Conservation (phyloP, 2,797 vertebrate genomes). For the Pseudochromis fuscus region DNA sequence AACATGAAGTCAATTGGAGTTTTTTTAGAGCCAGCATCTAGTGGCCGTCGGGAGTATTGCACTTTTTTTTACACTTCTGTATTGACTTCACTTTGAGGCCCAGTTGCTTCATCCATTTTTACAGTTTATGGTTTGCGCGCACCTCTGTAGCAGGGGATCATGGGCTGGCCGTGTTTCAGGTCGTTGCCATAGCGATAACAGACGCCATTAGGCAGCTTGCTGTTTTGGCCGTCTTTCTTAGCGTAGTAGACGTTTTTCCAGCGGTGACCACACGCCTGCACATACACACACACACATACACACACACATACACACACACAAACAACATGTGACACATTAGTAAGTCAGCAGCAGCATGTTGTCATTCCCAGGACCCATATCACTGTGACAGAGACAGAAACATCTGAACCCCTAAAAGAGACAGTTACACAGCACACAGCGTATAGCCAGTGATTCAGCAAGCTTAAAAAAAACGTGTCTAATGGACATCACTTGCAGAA, state of each 20-base stretch:
- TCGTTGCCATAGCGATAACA: conserved; percentile 89
- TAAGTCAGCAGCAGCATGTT: conserved; percentile 45
- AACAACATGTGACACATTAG: conserved; percentile 65
- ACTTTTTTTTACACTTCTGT: too few species aligned
- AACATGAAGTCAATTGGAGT: too few species aligned
- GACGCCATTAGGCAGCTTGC: conserved; percentile 91
- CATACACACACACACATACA: conserved; percentile 46
- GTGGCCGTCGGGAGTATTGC: too few species aligned
- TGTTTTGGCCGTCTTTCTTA: conserved; percentile 80
- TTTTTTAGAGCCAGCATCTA: too few species aligned
- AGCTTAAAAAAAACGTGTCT: too few species aligned
- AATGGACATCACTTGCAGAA: too few species aligned
- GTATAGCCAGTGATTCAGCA: too few species aligned
- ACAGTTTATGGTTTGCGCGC: conserved; percentile 47
- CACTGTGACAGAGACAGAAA: conserved; percentile 24
- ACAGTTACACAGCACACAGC: too few species aligned
- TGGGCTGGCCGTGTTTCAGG: conserved; percentile 77
- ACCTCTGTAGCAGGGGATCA: conserved; percentile 94
- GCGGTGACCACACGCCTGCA: conserved; percentile 94
- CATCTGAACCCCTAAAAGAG: too few species aligned
- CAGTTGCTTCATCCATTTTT: too few species aligned
- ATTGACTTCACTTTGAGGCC: too few species aligned
- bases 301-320: conserved; percentile 33
- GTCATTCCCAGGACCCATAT: conserved; percentile 51
- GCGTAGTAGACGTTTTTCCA: conserved; percentile 95